A percentile compares a stretch with the other conserved stretches of the same genome.
These are phyloP conservation scores for Pelosia muscerda DNA, from an alignment of 2,888 invertebrate genomes.

Conservation along the genomic window DNA sequence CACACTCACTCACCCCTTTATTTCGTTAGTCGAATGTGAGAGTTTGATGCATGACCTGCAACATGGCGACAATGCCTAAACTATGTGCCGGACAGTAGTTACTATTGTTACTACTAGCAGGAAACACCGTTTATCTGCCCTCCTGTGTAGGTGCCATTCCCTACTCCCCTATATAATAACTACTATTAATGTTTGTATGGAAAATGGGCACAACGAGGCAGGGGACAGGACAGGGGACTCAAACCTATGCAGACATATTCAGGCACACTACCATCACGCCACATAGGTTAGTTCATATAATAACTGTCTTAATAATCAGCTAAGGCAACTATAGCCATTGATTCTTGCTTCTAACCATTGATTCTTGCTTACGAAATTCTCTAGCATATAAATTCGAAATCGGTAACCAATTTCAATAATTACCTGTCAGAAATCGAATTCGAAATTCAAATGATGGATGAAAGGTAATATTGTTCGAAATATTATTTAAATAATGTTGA, in stretches of 20 bases:
- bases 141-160: too few species aligned
- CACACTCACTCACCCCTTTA: slow-evolving; percentile 79
- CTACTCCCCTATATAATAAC: too few species aligned
- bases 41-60: slow-evolving; percentile 75
- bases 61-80: slow-evolving; percentile 66
- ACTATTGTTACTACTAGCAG: too few species aligned
- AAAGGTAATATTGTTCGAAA: not conserved
- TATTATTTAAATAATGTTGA: not conserved
- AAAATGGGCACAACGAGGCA: too few species aligned
- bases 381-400: not conserved
- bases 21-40: slow-evolving; percentile 71
- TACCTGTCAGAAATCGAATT: not conserved
- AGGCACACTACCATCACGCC: too few species aligned
- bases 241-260: too few species aligned
- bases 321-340: not conserved
- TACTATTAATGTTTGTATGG: too few species aligned
- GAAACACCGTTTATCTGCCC: too few species aligned
- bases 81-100: too few species aligned
- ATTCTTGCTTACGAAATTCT: not conserved
- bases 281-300: not conserved
- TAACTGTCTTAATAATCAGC: not conserved
- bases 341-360: not conserved
- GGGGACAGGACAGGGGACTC: too few species aligned
- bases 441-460: not conserved
- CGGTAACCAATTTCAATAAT: not conserved